Base-by-base conservation (phyloP, 2,797 vertebrate species). In the Spatula versicolor region DNA sequence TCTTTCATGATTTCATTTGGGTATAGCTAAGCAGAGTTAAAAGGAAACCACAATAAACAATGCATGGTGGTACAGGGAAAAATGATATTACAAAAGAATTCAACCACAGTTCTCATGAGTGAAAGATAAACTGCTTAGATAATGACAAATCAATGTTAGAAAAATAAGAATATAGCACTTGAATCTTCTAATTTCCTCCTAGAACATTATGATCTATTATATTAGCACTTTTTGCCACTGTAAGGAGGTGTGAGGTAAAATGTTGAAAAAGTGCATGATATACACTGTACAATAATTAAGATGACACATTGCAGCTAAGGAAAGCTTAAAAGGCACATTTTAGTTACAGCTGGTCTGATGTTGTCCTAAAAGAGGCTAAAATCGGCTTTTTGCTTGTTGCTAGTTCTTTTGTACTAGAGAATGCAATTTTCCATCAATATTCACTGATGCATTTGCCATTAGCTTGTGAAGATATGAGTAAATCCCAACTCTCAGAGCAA, bases 241-340 rank as follows among this genome's bases (percentile, higher is more conserved):
- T 77, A 72, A 90, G 52, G 50, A 90, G 55, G 23, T 28, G 25
- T 58, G 84, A 90, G 30, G 11, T 66, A 90, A 96, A 91, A 86
- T 54, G 18, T 1, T 58, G 14, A 21, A 59, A 71, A 79, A 75
- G 26, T 31, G 4, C 35, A 45, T 87, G 75, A 85, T 83, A 45
- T 19, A 37, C 18, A 56, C 39, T 54, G 21, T 50, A 64, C 43
- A 64, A 21, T 67, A 84, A 86, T 84, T 94, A 90, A 82, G 59
- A 84, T 60, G 14, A 84, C 69, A 88, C n/a, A 33, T 4, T 86
- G 52, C 9, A 66, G 23, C 33, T 66, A 83, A 69, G 13, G 6
- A 91, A 92, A 87, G 10, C 16, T 73, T 86, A 76, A 90, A 94
- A 91, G 21, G 7, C 20, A 59, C 41, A 48, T 12, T 83, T 92